A percentile compares a stretch with the other conserved stretches of the same genome.
phyloP scores from a whole-genome alignment of 2,888 invertebrate genomes.

The Frankliniella fusca region DNA sequence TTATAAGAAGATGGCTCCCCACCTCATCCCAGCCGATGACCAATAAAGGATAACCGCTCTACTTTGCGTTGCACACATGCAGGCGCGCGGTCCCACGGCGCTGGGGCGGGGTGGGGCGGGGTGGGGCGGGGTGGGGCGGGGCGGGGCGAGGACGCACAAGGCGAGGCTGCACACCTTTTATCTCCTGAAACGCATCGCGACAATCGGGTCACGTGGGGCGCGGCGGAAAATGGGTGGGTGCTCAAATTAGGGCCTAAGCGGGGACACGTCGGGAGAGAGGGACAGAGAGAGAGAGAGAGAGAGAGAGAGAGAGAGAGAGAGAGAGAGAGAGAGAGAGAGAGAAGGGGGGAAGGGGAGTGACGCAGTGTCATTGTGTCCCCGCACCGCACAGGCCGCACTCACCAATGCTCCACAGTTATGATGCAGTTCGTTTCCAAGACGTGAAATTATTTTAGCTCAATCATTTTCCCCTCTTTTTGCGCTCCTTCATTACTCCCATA shows the following conservation, averaged over 20 bases:
- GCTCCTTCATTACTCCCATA: neutral
- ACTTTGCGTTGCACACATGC: too few relatives aligned
- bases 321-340: neutral
- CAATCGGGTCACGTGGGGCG: neutral
- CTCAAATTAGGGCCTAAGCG: neutral
- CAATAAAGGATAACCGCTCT: too few relatives aligned
- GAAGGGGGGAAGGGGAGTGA: neutral
- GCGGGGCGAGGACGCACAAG: neutral
- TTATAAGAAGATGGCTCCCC: too few relatives aligned
- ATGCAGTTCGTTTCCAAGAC: neutral
- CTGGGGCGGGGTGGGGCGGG: neutral
- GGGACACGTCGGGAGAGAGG: neutral
- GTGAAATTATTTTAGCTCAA: neutral
- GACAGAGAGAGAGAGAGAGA: neutral
- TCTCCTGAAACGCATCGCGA: too few relatives aligned
- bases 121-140: neutral
- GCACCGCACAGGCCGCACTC: neutral
- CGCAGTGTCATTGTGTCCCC: neutral
- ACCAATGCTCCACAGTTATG: neutral
- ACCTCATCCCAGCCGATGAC: too few relatives aligned
- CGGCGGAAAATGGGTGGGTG: neutral
- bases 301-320: neutral
- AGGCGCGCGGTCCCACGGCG: too few relatives aligned
- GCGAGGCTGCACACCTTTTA: neutral
- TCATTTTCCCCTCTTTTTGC: neutral